phyloP scores from a whole-genome alignment of 2,797 vertebrate species.

The Pristis pectinata region DNA sequence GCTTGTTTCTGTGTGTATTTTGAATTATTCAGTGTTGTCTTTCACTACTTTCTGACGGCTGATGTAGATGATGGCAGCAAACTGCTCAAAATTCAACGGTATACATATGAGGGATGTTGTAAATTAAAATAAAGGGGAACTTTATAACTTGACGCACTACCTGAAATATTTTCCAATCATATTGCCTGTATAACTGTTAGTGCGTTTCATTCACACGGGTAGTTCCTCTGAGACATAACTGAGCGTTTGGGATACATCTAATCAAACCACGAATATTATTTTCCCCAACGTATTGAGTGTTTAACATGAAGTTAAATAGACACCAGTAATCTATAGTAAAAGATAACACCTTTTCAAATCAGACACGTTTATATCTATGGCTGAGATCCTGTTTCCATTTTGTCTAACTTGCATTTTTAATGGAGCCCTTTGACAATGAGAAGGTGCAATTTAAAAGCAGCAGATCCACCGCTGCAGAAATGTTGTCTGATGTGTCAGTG shows the following conservation, averaged over 20 bases:
- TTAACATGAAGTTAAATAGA: neutral
- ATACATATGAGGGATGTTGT: too few relatives aligned
- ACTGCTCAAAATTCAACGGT: too few relatives aligned
- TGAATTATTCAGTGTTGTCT: neutral
- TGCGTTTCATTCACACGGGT: neutral
- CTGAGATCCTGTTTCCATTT: neutral
- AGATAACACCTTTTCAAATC: neutral
- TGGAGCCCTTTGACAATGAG: too few relatives aligned
- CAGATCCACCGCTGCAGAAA: neutral
- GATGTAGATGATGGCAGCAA: neutral
- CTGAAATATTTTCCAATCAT: neutral
- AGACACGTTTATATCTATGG: neutral
- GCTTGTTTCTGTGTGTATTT: neutral
- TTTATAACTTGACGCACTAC: neutral
- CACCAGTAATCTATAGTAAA: neutral
- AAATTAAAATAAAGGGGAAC: too few relatives aligned
- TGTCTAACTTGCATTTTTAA: neutral
- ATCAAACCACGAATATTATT: neutral
- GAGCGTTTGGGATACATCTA: neutral
- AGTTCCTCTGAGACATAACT: neutral
- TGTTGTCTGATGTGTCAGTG: neutral
- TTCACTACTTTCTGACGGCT: neutral
- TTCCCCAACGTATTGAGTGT: neutral
- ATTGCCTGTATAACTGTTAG: neutral
- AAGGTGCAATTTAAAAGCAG: slow-evolving; percentile 13